phyloP scores from a whole-genome alignment of 2,797 vertebrate genomes.

The Smutsia gigantea region DNA sequence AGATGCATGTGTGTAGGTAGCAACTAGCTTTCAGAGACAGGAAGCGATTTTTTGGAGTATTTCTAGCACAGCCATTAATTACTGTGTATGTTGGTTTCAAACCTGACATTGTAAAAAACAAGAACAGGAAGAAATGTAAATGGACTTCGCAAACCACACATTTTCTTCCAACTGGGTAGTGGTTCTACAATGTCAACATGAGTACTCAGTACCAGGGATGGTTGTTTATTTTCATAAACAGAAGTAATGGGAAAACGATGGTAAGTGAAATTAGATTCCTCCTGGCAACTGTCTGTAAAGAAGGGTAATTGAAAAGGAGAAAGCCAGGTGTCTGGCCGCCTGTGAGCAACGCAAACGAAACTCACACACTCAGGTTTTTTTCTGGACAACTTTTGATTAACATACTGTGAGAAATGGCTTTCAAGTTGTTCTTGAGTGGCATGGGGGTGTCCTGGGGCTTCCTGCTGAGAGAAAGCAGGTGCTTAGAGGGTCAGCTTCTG shows the following conservation, averaged over 20 bases:
- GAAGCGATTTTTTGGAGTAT: background rate
- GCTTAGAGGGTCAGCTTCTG: background rate
- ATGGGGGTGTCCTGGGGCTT: fast-evolving
- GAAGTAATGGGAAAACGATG: constrained; percentile 54
- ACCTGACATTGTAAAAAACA: background rate
- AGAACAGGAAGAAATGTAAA: background rate
- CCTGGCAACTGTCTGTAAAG: constrained; percentile 25
- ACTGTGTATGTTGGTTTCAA: background rate
- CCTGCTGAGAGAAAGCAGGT: background rate
- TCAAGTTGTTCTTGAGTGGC: background rate
- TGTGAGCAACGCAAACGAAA: background rate
- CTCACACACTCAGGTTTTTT: background rate
- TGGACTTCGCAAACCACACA: background rate
- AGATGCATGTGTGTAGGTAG: background rate
- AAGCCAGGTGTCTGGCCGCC: background rate
- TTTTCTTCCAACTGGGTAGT: background rate
- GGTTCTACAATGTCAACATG: background rate
- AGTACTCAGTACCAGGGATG: background rate
- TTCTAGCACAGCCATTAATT: background rate
- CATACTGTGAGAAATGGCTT: background rate
- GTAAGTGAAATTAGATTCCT: constrained; percentile 56
- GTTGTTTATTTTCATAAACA: constrained; percentile 62
- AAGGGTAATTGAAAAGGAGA: constrained; percentile 37
- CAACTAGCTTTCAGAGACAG: background rate
- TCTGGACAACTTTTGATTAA: background rate